phyloP scores from a whole-genome alignment of 1,140 invertebrate genomes.

The Caenorhabditis inopinata region DNA sequence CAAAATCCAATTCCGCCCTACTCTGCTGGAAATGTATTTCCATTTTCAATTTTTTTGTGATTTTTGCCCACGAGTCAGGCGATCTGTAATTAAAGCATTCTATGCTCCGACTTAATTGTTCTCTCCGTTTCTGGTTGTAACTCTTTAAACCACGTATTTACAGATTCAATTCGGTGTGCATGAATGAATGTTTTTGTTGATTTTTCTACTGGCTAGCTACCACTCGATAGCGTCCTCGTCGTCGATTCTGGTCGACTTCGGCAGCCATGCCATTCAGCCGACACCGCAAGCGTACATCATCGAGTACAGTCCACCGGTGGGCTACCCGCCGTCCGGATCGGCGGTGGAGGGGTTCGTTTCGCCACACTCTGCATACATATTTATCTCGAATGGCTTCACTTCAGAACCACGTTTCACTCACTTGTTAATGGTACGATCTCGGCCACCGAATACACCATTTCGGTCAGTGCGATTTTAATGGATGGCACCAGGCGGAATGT shows the following conservation, averaged over 20 bases:
- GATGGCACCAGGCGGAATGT: slow-evolving; percentile 43
- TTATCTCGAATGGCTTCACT: not conserved
- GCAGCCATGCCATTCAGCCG: slow-evolving; percentile 26
- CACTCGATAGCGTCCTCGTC: slow-evolving; percentile 28
- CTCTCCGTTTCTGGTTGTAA: not conserved
- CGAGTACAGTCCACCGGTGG: slow-evolving; percentile 37
- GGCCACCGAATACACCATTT: slow-evolving; percentile 41
- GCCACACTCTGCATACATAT: not conserved
- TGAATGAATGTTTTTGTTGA: slow-evolving; percentile 34
- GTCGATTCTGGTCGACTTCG: slow-evolving; percentile 42
- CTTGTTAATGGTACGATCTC: slow-evolving; percentile 42
- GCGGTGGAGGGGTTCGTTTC: slow-evolving; percentile 6
- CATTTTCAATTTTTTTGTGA: too few relatives aligned
- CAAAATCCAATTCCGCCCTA: too few relatives aligned
- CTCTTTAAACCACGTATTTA: not conserved
- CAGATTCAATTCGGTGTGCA: slow-evolving; percentile 20
- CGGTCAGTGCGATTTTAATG: slow-evolving; percentile 27
- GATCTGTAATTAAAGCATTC: too few relatives aligned
- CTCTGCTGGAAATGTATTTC: too few relatives aligned
- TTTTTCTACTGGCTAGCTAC: slow-evolving; percentile 29
- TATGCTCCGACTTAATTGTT: too few relatives aligned
- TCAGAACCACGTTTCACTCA: slow-evolving; percentile 11
- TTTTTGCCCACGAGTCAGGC: too few relatives aligned
- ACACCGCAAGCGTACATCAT: slow-evolving; percentile 35
- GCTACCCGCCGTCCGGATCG: slow-evolving; percentile 37